phyloP scores from a whole-genome alignment of 2,888 invertebrate species.

The Psylliodes chrysocephalus region DNA sequence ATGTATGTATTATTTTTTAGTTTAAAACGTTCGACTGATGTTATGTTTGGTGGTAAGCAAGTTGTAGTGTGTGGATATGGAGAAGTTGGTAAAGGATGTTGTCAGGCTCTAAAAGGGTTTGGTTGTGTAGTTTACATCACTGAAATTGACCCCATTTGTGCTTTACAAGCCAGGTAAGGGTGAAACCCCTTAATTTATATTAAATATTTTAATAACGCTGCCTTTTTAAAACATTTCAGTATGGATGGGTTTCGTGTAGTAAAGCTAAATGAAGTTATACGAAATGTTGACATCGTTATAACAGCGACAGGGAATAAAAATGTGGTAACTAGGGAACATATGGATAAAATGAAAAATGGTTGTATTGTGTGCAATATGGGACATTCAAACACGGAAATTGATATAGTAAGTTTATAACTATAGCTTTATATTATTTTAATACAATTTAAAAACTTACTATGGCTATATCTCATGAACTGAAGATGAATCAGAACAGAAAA shows the following conservation, averaged over 20 bases:
- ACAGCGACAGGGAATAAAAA: slow-evolving; percentile 99
- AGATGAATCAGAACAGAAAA: too few relatives aligned
- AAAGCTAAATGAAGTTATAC: slow-evolving; percentile 91
- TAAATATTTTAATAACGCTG: background rate
- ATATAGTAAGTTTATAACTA: slow-evolving; percentile 78
- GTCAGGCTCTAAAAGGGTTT: slow-evolving; percentile 92
- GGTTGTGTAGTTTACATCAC: slow-evolving; percentile 94
- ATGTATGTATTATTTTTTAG: slow-evolving; percentile 57
- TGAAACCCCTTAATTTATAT: too few relatives aligned
- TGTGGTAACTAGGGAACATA: slow-evolving; percentile 92
- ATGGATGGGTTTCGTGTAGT: slow-evolving; percentile 98
- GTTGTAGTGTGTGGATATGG: slow-evolving; percentile 97
- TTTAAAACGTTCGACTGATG: slow-evolving; percentile 87
- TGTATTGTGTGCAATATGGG: slow-evolving; percentile 98
- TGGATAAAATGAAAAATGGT: slow-evolving; percentile 97
- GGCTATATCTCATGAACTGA: too few relatives aligned
- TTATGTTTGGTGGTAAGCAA: slow-evolving; percentile 98
- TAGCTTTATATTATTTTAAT: too few relatives aligned
- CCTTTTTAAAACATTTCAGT: slow-evolving; percentile 64
- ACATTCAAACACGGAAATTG: slow-evolving; percentile 96
- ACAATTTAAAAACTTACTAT: too few relatives aligned
- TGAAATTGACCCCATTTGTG: slow-evolving; percentile 98
- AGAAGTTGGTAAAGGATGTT: slow-evolving; percentile 97
- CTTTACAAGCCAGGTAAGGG: slow-evolving; percentile 88
- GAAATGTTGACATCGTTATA: slow-evolving; percentile 93